Percentiles rank a stretch among this genome's conserved stretches.
phyloP scores from a whole-genome alignment of 2,888 invertebrate species.

The Cordylochernes scorpioides region DNA sequence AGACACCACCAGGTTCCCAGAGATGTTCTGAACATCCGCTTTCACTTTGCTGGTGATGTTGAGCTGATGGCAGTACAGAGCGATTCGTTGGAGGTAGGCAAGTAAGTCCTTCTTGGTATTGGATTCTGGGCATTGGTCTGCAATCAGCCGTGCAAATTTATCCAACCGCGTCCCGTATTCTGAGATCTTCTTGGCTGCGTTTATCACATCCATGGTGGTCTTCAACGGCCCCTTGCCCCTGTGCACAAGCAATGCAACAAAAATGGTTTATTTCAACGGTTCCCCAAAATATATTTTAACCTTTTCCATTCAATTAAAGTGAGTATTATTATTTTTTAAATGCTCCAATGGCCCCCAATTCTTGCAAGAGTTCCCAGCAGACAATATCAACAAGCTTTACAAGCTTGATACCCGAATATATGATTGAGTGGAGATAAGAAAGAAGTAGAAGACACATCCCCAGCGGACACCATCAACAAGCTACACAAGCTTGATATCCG shows the following conservation, averaged over 20 bases:
- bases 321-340: not conserved
- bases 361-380: too few species aligned
- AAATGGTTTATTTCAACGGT: not conserved
- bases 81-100: slow-evolving; percentile 85
- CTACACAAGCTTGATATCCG: too few species aligned
- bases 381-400: too few species aligned
- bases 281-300: not conserved
- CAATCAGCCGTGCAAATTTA: slow-evolving; percentile 77
- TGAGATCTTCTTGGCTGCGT: slow-evolving; percentile 94
- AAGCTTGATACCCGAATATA: too few species aligned
- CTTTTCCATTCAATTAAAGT: slow-evolving; percentile 1
- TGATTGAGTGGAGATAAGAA: too few species aligned
- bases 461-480: too few species aligned
- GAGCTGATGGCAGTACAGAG: slow-evolving; percentile 90
- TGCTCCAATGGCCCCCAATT: too few species aligned
- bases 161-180: slow-evolving; percentile 93
- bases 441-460: too few species aligned
- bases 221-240: slow-evolving; percentile 93
- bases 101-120: slow-evolving; percentile 84
- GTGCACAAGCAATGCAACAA: slow-evolving; percentile 13
- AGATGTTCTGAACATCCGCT: slow-evolving; percentile 95
- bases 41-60: slow-evolving; percentile 98
- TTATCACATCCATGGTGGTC: slow-evolving; percentile 97
- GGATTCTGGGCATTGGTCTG: slow-evolving; percentile 81
- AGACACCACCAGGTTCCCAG: slow-evolving; percentile 89